Evolutionary conservation across 2,888 invertebrate species (phyloP), one percentile per base, ranked within the genome.

Genomic region (Limnephilus lunatus): DNA sequence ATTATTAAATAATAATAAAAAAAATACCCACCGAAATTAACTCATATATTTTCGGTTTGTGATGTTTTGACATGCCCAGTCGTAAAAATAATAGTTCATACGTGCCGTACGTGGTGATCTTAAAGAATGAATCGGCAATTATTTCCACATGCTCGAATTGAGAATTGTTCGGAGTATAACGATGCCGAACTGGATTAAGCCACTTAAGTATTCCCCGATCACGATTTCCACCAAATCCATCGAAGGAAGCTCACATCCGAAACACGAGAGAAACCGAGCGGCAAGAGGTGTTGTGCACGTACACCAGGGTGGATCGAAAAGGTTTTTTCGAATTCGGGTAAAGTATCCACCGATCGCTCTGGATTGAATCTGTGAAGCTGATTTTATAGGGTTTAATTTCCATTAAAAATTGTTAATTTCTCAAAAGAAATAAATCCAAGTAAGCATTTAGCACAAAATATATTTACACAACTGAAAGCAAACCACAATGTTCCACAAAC

Each of bases 151-250:
- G 32, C 83, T 83, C 39, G 25, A 39, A 83, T 35, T 39, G 83
- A 32, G 83, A 25, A 83, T 83, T 39, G 32, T 32, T 39, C 83
- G 39, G 25, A 83, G 35, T 48, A 14, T 30, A 30, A 86, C 48
- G 30, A 86, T 30, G 44, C 14, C 86, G 15, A 48, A 86, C 39
- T 85, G 35, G 86, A 86, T 44, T 35, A n/a, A 25, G n/a, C 86
- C 86, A 86, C 86, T 86, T 86, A 86, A 15, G 30, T 48, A 30
- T 44, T 39, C 48, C 3, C 4, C 39, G 86, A 44, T 86, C 86
- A 86, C 86, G 86, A 86, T 44, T 48, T 68, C 68, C 68, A 68
- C 68, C 68, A 68, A 68, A 68, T 25, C 68, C 44, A 39, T 15
- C 2, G n/a, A 44, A 25, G 85, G 35, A 86, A 83, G 19, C 14